Conservation (phyloP, 2,797 vertebrate species). For the Sorex maritimensis region DNA sequence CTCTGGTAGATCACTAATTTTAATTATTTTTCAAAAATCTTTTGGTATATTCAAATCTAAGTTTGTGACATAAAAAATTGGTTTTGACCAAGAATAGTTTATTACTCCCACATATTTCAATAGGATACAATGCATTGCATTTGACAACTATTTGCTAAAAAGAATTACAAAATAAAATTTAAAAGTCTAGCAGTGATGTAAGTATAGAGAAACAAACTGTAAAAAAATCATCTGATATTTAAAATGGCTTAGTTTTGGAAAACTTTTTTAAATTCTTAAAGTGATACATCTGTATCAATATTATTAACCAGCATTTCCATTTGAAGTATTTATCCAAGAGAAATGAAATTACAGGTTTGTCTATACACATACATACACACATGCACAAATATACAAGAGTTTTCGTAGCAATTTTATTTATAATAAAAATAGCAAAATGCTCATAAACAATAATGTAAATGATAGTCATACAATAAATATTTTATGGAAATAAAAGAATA, state of each 20-base stretch:
- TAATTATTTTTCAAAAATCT: background rate
- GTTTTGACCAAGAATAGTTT: background rate
- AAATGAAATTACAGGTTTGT: background rate
- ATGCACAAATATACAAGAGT: background rate
- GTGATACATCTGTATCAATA: background rate
- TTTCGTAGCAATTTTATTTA: too few species aligned
- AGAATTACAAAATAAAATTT: background rate
- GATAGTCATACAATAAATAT: background rate
- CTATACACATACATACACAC: background rate
- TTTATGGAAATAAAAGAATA: background rate
- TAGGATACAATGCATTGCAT: background rate
- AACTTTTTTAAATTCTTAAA: background rate
- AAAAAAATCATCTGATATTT: background rate
- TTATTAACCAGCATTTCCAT: background rate
- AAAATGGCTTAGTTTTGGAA: background rate
- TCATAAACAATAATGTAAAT: background rate
- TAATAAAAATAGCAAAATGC: background rate
- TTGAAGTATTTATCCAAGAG: background rate
- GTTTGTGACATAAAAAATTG: background rate
- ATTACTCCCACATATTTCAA: background rate
- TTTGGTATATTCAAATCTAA: background rate
- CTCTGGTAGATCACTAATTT: background rate
- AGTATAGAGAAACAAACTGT: background rate
- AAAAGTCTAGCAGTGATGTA: background rate
- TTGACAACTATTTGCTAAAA: background rate